These are phyloP conservation scores for Euwallacea similis DNA, from an alignment of 1,140 invertebrate genomes.

Conservation along the genomic window DNA sequence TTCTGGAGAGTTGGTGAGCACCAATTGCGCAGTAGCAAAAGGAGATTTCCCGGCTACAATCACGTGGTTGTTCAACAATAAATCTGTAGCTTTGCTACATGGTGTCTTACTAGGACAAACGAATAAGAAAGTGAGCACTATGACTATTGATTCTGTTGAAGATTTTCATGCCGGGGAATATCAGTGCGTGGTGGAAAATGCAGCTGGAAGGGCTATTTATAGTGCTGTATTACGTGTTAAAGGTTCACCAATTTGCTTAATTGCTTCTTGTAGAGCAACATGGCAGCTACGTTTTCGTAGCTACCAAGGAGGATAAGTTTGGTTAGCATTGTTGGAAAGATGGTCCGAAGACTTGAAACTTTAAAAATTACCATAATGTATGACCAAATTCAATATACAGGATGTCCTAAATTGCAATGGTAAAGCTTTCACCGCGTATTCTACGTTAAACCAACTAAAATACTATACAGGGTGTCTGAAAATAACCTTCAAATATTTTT, in stretches of 20 bases:
- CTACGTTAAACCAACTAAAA: no score
- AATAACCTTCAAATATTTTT: no score
- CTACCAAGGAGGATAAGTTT: no score
- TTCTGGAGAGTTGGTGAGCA: conserved; percentile 69
- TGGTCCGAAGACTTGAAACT: no score
- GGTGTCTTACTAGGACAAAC: conserved; percentile 52
- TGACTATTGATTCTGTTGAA: conserved; percentile 62
- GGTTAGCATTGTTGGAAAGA: no score
- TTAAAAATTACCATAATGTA: not conserved
- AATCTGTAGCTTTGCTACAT: conserved; percentile 49
- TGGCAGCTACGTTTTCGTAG: no score
- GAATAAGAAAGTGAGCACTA: conserved; percentile 60
- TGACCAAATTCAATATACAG: no score
- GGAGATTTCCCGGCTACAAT: conserved; percentile 76
- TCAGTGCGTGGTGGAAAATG: conserved; percentile 62
- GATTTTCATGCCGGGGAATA: conserved; percentile 59
- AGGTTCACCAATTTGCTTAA: conserved; percentile 53
- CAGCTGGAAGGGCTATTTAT: conserved; percentile 56
- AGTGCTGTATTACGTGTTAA: conserved; percentile 61
- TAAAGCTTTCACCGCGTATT: no score
- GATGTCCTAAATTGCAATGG: no score
- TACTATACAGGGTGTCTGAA: no score
- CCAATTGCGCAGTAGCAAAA: conserved; percentile 72
- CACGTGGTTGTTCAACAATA: conserved; percentile 67
- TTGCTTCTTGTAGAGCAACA: conserved; percentile 46